Percentiles rank a stretch among this genome's conserved stretches.
phyloP scores from a whole-genome alignment of 2,888 invertebrate genomes.

The Noctua comes region DNA sequence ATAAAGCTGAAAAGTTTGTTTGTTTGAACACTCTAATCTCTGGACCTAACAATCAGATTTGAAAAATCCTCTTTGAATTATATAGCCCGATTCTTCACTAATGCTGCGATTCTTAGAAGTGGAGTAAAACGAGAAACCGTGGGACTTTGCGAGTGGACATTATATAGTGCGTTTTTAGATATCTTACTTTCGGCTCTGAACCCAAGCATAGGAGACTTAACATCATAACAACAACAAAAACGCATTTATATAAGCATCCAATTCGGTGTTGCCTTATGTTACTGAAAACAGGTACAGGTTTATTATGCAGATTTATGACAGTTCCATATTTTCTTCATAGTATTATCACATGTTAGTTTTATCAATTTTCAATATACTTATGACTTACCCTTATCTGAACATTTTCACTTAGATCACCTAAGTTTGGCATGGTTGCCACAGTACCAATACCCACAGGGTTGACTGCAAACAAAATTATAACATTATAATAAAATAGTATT shows the following conservation, averaged over 20 bases:
- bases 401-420: slow-evolving; percentile 87
- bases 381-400: slow-evolving; percentile 86
- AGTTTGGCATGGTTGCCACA: slow-evolving; percentile 89
- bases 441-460: slow-evolving; percentile 90
- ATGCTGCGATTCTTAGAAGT: background rate
- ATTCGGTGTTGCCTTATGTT: background rate
- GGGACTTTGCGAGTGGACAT: background rate
- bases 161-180: background rate
- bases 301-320: background rate
- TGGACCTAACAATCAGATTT: background rate
- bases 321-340: background rate
- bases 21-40: background rate
- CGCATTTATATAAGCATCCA: background rate
- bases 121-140: background rate
- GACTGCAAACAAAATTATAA: slow-evolving; percentile 68
- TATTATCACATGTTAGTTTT: background rate
- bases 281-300: background rate
- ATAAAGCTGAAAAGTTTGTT: background rate
- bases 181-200: background rate
- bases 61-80: background rate
- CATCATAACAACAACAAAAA: no score
- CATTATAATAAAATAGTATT: background rate
- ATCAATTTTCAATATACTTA: no score
- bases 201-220: background rate
- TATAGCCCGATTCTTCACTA: background rate